These are phyloP conservation scores for Calosoma granatense DNA, from an alignment of 1,140 invertebrate genomes.

Conservation along the genomic window DNA sequence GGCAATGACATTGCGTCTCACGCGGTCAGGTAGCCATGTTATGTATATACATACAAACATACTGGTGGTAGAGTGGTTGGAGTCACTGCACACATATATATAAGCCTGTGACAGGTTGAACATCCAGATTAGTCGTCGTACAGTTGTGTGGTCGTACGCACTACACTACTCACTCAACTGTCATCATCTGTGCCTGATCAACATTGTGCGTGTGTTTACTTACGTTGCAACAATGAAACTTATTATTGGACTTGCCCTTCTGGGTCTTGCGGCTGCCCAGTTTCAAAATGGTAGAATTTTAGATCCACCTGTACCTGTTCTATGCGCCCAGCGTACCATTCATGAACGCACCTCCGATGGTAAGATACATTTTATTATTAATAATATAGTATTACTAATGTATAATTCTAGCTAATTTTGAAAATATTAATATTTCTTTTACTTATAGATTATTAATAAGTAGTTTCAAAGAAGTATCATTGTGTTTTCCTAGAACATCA, in stretches of 20 bases:
- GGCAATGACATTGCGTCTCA: neutral
- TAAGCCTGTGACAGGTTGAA: neutral
- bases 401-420: neutral
- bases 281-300: slow-evolving; percentile 58
- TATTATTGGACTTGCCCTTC: neutral
- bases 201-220: too few species aligned
- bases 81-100: neutral
- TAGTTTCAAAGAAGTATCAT: neutral
- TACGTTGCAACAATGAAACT: neutral
- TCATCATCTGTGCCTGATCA: too few species aligned
- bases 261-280: slow-evolving; percentile 44
- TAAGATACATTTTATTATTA: slow-evolving; percentile 21
- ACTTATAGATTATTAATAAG: neutral
- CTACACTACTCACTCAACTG: neutral
- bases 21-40: neutral
- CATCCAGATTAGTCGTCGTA: neutral
- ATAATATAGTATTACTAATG: neutral
- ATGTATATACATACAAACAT: neutral
- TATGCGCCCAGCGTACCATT: slow-evolving; percentile 58
- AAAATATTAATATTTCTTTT: too few species aligned
- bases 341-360: slow-evolving; percentile 52
- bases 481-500: too few species aligned
- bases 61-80: neutral
- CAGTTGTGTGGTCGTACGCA: neutral
- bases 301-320: slow-evolving; percentile 59